Evolutionary conservation across 1,140 invertebrate species (phyloP), one percentile per base, ranked within the genome.

Genomic region (Lepidotrigona ventralis): DNA sequence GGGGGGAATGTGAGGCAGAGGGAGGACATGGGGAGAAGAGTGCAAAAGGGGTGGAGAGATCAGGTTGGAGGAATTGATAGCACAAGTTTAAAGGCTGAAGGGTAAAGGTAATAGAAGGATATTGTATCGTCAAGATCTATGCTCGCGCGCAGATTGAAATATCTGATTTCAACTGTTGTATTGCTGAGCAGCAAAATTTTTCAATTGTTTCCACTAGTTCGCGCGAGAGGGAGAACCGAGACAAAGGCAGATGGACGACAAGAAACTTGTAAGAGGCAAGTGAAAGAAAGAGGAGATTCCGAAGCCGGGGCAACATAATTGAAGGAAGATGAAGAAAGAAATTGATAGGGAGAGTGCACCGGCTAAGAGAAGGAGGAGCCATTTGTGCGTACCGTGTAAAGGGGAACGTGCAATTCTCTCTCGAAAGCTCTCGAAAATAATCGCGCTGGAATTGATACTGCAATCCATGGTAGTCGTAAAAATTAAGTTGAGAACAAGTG

Each of bases 341-440:
- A 66, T 66, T 53, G 63, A 79, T 77, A 26, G 76, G 21, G 17
- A 23, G 26, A 5, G 8, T 12, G 19, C 0, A 12, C 29, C 26
- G n/a, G 14, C 12, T 19, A 11, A 21, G 33, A 21, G 23, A 6
- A 46, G 63, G 23, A n/a, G 19, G 15, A 23, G 21, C 17, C 64
- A 46, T 46, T 70, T 26, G 33, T 73, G 76, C 77, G 82, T 75
- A 71, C 71, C 26, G 74, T 21, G 26, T 46, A 54, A 77, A 84
- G 86, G 86, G 88, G 82, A 91, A 87, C 81, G 89, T 90, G 88
- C 87, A 92, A 92, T 93, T 92, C 91, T 90, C 91, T 90, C 90
- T 91, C 87, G 89, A 87, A 88, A 89, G 89, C 23, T 66, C 81
- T 90, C 81, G 79, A 91, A 91, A 90, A 91, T 91, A 91, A 92